Base-by-base conservation (phyloP, 2,888 invertebrate species). In the Melinopterus prodromus region DNA sequence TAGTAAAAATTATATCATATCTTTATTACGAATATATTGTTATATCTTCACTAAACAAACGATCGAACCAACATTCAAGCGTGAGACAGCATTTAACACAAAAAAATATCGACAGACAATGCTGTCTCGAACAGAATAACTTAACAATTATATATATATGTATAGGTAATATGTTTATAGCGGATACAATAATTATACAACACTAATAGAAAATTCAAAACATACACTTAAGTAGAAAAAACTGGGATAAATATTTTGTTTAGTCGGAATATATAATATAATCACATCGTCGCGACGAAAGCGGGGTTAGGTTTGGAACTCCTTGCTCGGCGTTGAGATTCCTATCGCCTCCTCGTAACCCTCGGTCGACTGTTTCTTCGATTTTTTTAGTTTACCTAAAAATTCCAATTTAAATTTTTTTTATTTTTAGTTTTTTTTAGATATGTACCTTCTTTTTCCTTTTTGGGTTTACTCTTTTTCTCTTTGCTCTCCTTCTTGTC, bases 271-370 rank as follows among this genome's bases (percentile, higher is more conserved):
- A 16, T 16, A 71, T 26, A 12, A 16, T 26, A 71, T 14, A 16
- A 71, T 26, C 16, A 71, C 26, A 35, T 71, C 71, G 16, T 71
- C 6, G 70, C 16, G 70, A n/a, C 70, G 9, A 70, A 70, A 70
- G 15, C 70, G 15, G 70, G 16, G n/a, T 71, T 71, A 16, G 16
- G 26, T 71, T 16, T 87, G 87, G 86, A 95, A 93, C 90, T 97
- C 96, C 90, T 97, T 97, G 86, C 96, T 97, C 12, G 97, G 97
- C 70, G 97, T 97, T 75, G 97, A 97, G 87, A 97, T 97, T 82
- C 97, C 98, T 85, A 95, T 92, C 70, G 97, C 95, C 90, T 97
- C 97, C 89, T 98, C 98, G 87, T 98, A 98, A 77, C 95, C 97
- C 53, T 92, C 90, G 87, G 94, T 92, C 69, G 38, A 36, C 77